These are phyloP conservation scores for Tolypeutes matacus DNA, from an alignment of 2,797 vertebrate genomes.

Conservation along the genomic window DNA sequence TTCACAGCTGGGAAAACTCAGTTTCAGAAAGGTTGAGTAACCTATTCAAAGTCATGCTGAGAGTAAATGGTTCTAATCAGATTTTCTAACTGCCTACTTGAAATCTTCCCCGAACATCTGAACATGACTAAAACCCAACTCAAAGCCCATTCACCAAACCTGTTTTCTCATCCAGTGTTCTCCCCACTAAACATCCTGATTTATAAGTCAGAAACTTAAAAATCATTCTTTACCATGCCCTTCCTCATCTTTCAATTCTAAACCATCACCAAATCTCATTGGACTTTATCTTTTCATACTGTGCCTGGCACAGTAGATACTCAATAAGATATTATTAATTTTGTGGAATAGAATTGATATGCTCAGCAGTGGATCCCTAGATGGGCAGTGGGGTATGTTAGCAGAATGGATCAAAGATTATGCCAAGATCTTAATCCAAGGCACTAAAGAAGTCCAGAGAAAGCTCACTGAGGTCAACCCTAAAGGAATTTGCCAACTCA, in stretches of 20 bases:
- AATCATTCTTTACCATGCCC: not conserved
- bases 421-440: not conserved
- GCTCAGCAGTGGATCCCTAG: not conserved
- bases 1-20: not conserved
- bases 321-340: not conserved
- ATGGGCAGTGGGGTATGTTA: not conserved
- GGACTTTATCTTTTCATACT: not conserved
- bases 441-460: not conserved
- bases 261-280: not conserved
- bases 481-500: not conserved
- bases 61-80: not conserved
- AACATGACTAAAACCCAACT: not conserved
- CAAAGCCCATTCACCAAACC: not conserved
- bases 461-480: not conserved
- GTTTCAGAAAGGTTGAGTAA: not conserved
- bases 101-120: not conserved
- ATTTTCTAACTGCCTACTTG: not conserved
- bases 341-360: not conserved
- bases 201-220: not conserved
- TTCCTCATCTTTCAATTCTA: not conserved
- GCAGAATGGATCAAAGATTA: not conserved
- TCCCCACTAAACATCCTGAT: not conserved
- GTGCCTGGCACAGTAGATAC: not conserved
- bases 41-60: not conserved
- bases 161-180: not conserved